Conservation (phyloP, 2,888 invertebrate genomes). For the Dasysyrphus albostriatus region DNA sequence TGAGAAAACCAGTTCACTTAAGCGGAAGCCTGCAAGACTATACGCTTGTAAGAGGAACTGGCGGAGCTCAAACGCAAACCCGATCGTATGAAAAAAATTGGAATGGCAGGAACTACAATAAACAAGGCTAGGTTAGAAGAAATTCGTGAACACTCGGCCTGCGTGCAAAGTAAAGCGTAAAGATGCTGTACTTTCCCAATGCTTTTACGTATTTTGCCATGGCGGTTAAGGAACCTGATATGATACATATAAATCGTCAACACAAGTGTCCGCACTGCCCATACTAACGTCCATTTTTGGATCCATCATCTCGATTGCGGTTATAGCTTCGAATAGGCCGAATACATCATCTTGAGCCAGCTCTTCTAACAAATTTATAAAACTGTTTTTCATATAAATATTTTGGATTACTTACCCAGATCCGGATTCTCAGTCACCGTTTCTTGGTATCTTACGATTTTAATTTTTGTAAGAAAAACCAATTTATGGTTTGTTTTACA, state of each 20-base stretch:
- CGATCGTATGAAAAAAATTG: slow-evolving; percentile 94
- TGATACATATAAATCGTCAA: slow-evolving; percentile 98
- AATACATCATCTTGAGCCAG: too few species aligned
- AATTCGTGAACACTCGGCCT: slow-evolving; percentile 97
- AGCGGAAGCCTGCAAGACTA: slow-evolving; percentile 98
- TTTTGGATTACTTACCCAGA: too few species aligned
- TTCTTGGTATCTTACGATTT: too few species aligned
- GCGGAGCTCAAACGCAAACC: slow-evolving; percentile 95
- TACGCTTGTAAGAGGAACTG: slow-evolving; percentile 97
- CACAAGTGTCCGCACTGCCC: slow-evolving; percentile 99
- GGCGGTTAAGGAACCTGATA: slow-evolving; percentile 99
- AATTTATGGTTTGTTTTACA: too few species aligned
- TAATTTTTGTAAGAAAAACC: too few species aligned
- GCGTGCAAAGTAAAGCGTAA: slow-evolving; percentile 99
- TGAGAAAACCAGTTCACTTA: slow-evolving; percentile 97
- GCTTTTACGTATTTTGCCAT: slow-evolving; percentile 99
- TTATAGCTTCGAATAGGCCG: too few species aligned
- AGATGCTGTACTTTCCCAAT: slow-evolving; percentile 99
- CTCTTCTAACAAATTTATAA: too few species aligned
- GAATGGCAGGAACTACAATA: slow-evolving; percentile 96
- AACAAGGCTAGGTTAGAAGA: slow-evolving; percentile 99
- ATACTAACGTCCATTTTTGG: too few species aligned
- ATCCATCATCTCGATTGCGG: too few species aligned
- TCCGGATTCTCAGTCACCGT: too few species aligned
- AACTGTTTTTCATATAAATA: too few species aligned